Evolutionary conservation across 2,888 invertebrate genomes (phyloP).

Genomic region (Hetaerina titia): DNA sequence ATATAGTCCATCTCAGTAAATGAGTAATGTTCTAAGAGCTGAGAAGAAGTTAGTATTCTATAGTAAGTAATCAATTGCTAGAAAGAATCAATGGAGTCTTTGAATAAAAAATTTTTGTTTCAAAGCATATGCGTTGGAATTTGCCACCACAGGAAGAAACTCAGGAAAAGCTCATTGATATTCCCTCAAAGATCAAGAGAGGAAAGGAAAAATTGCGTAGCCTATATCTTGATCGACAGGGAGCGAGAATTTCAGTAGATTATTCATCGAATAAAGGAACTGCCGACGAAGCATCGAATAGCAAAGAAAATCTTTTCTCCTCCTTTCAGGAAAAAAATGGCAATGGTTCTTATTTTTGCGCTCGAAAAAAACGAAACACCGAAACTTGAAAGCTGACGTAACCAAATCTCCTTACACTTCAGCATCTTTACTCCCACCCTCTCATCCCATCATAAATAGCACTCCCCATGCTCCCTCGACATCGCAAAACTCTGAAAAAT

Average conservation of each 20-base stretch:
- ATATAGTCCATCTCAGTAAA: too few species aligned
- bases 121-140: background rate
- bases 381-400: slow-evolving; percentile 22
- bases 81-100: too few species aligned
- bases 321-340: background rate
- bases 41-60: too few species aligned
- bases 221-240: slow-evolving; percentile 10
- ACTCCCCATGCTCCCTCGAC: background rate
- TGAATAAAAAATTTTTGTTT: background rate
- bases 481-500: background rate
- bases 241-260: background rate
- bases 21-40: too few species aligned
- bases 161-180: background rate
- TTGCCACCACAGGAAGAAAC: background rate
- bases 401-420: slow-evolving; percentile 52
- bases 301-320: background rate
- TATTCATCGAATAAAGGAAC: slow-evolving; percentile 12
- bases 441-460: slow-evolving; percentile 24
- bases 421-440: background rate
- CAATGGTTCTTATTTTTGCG: background rate
- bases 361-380: background rate
- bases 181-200: background rate
- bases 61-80: too few species aligned
- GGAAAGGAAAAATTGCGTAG: background rate
- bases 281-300: background rate